Conservation (phyloP, 2,888 invertebrate species). For the Athalia circularis region DNA sequence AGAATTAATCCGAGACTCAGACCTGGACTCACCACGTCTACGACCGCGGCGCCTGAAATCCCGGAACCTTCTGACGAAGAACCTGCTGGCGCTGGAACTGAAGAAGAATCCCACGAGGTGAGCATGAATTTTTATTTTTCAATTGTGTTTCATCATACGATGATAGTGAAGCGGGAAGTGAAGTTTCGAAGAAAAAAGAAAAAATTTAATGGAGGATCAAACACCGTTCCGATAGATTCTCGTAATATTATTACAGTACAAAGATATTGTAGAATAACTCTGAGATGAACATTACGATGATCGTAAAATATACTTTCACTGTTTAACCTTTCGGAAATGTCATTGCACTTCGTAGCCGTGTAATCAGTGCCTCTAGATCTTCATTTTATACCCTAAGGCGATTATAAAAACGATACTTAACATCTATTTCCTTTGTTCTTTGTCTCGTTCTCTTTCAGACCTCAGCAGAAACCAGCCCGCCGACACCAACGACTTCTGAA, state of each 20-base stretch:
- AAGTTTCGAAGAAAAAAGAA: neutral
- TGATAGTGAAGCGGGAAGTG: neutral
- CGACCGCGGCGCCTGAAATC: constrained; percentile 71
- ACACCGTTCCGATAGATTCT: no score
- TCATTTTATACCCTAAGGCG: no score
- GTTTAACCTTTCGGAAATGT: constrained; percentile 69
- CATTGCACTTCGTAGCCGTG: constrained; percentile 54
- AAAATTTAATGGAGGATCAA: no score
- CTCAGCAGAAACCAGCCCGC: constrained; percentile 67
- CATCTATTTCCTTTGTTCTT: neutral
- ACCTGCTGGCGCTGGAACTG: constrained; percentile 70
- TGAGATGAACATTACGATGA: constrained; percentile 44
- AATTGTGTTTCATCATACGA: neutral
- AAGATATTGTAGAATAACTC: constrained; percentile 11
- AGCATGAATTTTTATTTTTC: constrained; percentile 9
- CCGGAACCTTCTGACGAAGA: constrained; percentile 65
- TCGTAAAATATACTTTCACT: constrained; percentile 64
- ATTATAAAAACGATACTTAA: neutral
- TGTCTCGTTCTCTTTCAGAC: constrained; percentile 57
- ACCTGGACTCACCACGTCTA: constrained; percentile 75
- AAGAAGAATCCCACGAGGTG: constrained; percentile 72
- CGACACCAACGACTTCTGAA: constrained; percentile 63
- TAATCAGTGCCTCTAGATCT: neutral
- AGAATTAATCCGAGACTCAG: constrained; percentile 79
- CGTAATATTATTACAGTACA: neutral